Percentiles rank a stretch among this genome's conserved stretches.
phyloP scores from a whole-genome alignment of 2,888 invertebrate species.

The Labia minor region DNA sequence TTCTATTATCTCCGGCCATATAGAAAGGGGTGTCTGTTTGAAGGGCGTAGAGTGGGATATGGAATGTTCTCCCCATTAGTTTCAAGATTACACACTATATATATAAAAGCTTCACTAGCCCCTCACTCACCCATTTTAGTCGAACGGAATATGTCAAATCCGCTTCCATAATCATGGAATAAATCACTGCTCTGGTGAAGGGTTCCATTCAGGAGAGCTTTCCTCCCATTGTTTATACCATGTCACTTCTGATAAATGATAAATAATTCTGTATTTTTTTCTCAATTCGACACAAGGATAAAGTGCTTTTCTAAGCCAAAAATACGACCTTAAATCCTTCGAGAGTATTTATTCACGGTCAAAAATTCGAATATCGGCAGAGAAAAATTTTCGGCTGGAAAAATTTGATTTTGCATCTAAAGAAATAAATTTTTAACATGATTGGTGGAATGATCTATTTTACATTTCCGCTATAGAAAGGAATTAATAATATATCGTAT shows the following conservation, averaged over 20 bases:
- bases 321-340: conserved; percentile 7
- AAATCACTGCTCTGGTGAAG: neutral
- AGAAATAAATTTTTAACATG: too few species aligned
- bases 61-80: neutral
- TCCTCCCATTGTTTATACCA: conserved; percentile 13
- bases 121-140: neutral
- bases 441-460: too few species aligned
- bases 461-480: too few species aligned
- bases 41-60: neutral
- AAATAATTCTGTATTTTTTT: conserved; percentile 7
- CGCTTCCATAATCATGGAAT: conserved; percentile 8
- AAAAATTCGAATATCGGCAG: too few species aligned
- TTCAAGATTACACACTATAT: conserved; percentile 2
- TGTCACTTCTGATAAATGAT: conserved; percentile 13
- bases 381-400: too few species aligned
- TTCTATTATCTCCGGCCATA: conserved; percentile 13
- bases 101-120: neutral
- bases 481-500: too few species aligned
- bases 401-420: too few species aligned
- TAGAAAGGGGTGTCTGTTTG: neutral
- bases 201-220: conserved; percentile 8
- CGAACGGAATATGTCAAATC: conserved; percentile 13
- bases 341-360: neutral
- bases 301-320: conserved; percentile 13
- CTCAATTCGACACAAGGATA: neutral